phyloP scores from a whole-genome alignment of 2,888 invertebrate species.

The Sminthurides aquaticus region DNA sequence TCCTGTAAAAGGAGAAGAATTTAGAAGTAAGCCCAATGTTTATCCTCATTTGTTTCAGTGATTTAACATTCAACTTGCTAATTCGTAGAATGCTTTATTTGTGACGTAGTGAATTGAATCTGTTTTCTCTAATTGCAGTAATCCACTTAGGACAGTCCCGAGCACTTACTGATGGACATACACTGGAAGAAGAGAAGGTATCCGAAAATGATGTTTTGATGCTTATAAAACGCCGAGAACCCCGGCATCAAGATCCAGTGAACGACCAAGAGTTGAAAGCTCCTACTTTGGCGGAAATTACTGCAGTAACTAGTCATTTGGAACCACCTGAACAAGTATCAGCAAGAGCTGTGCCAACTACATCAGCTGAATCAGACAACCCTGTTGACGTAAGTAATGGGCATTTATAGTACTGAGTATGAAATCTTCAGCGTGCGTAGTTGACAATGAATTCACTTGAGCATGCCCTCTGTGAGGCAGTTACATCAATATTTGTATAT shows the following conservation, averaged over 20 bases:
- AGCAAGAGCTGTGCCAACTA: not conserved
- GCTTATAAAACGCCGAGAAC: slow-evolving; percentile 23
- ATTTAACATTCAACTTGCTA: not conserved
- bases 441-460: no score
- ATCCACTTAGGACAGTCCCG: slow-evolving; percentile 46
- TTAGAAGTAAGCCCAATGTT: slow-evolving; percentile 26
- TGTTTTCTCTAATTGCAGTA: no score
- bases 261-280: slow-evolving; percentile 48
- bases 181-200: slow-evolving; percentile 45
- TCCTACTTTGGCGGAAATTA: slow-evolving; percentile 51
- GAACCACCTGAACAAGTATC: slow-evolving; percentile 15
- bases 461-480: no score
- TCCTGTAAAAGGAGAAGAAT: slow-evolving; percentile 43
- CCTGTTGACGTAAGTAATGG: slow-evolving; percentile 52
- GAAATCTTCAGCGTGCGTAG: no score
- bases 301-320: slow-evolving; percentile 50
- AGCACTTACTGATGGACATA: slow-evolving; percentile 46
- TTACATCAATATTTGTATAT: not conserved
- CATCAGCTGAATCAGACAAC: slow-evolving; percentile 46
- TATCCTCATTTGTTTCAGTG: no score
- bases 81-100: not conserved
- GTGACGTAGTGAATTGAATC: not conserved
- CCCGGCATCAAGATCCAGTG: slow-evolving; percentile 20
- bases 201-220: slow-evolving; percentile 47
- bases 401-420: no score